Evolutionary conservation across 2,113 vertebrate species (phyloP).

Genomic region (Glaucomys volans): DNA sequence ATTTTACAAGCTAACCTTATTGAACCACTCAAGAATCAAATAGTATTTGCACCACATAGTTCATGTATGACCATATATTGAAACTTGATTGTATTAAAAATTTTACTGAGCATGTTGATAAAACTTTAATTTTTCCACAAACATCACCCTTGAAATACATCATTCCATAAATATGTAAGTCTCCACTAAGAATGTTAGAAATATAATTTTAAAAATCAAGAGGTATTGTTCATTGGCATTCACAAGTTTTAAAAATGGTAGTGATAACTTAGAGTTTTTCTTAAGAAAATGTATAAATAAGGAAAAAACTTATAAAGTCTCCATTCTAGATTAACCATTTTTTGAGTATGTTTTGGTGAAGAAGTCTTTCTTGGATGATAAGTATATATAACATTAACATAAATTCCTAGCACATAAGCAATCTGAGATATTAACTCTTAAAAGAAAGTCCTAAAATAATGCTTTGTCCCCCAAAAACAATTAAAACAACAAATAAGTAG

Average conservation of each 20-base stretch:
- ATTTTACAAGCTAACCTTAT: conserved; percentile 49
- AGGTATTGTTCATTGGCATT: background rate
- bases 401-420: conserved; percentile 73
- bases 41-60: background rate
- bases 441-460: conserved; percentile 73
- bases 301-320: conserved; percentile 32
- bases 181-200: conserved; percentile 2
- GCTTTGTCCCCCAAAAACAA: conserved; percentile 69
- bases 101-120: conserved; percentile 5
- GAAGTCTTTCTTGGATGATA: conserved; percentile 71
- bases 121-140: conserved; percentile 41
- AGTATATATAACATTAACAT: conserved; percentile 71
- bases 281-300: conserved; percentile 38
- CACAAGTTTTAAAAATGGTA: conserved; percentile 44
- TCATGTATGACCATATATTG: background rate
- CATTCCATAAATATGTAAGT: conserved; percentile 27
- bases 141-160: background rate
- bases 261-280: background rate
- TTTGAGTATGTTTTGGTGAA: conserved; percentile 60
- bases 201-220: conserved; percentile 40
- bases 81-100: background rate
- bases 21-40: background rate
- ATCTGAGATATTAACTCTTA: conserved; percentile 73
- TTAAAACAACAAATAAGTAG: conserved; percentile 45
- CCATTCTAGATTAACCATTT: conserved; percentile 52